phyloP scores from a whole-genome alignment of 2,797 vertebrate species.

The Mormyrops boulengeri region DNA sequence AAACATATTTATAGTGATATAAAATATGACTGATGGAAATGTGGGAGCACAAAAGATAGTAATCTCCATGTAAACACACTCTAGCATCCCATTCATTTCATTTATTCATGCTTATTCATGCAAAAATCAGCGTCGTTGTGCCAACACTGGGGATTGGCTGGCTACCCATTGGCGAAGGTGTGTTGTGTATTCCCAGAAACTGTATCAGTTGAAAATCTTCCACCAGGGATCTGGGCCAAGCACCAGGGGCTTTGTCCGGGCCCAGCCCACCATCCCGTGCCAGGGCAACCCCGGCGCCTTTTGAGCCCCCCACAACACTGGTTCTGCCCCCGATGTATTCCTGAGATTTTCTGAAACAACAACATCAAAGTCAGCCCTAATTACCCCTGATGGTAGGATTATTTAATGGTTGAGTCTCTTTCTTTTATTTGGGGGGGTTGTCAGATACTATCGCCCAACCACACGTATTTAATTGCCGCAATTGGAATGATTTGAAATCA shows the following conservation, averaged over 20 bases:
- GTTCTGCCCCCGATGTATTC: slow-evolving; percentile 29
- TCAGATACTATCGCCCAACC: slow-evolving; percentile 43
- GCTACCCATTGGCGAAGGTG: not conserved
- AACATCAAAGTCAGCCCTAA: slow-evolving; percentile 42
- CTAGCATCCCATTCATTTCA: not conserved
- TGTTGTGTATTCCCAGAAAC: slow-evolving; percentile 21
- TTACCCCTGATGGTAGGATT: slow-evolving; percentile 44
- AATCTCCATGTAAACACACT: not conserved
- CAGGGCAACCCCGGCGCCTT: slow-evolving; percentile 30
- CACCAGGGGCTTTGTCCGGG: not conserved
- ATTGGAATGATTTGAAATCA: slow-evolving; percentile 42
- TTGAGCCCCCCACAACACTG: slow-evolving; percentile 27
- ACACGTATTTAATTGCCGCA: slow-evolving; percentile 45
- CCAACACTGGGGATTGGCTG: not conserved
- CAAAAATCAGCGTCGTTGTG: not conserved
- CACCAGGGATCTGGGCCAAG: slow-evolving; percentile 13
- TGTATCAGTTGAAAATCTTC: slow-evolving; percentile 6
- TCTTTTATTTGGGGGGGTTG: slow-evolving; percentile 30
- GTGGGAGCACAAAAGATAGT: not conserved
- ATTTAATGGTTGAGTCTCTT: slow-evolving; percentile 47
- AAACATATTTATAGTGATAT: not conserved
- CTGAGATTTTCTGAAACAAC: slow-evolving; percentile 39
- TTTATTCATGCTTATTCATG: slow-evolving; percentile 1
- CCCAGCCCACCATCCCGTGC: slow-evolving; percentile 1
- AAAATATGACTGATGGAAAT: not conserved